Percentiles rank a stretch among this genome's conserved stretches.
Conservation (phyloP, 2,888 invertebrate species). For the Polyommatus iphigenia region DNA sequence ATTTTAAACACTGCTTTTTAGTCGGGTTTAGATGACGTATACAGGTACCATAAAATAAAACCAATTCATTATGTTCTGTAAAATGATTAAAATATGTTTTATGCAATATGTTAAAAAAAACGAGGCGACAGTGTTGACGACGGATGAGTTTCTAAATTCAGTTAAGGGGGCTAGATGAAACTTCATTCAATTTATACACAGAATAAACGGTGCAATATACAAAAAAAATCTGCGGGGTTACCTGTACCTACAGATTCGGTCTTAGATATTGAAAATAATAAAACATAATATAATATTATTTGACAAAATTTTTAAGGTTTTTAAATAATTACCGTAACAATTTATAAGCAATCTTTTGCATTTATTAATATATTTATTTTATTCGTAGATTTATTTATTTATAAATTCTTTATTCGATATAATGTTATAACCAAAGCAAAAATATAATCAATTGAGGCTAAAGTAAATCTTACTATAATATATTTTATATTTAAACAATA, state of each 20-base stretch:
- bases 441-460: neutral
- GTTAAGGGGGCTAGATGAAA: slow-evolving; percentile 10
- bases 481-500: neutral
- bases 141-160: slow-evolving; percentile 15
- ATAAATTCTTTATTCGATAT: neutral
- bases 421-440: neutral
- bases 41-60: too few relatives aligned
- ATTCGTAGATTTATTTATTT: too few relatives aligned
- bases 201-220: slow-evolving; percentile 2
- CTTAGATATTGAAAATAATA: neutral
- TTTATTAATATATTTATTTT: too few relatives aligned
- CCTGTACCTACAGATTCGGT: too few relatives aligned
- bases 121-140: slow-evolving; percentile 13
- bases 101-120: slow-evolving; percentile 6
- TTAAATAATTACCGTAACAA: too few relatives aligned
- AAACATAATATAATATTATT: too few relatives aligned
- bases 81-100: neutral
- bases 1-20: too few relatives aligned
- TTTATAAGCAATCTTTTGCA: too few relatives aligned
- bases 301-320: neutral
- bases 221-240: too few relatives aligned
- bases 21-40: too few relatives aligned
- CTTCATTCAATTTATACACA: slow-evolving; percentile 25
- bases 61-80: neutral
- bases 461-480: neutral